These are phyloP conservation scores for Nudaria mundana DNA, from an alignment of 2,888 invertebrate species.

Conservation along the genomic window DNA sequence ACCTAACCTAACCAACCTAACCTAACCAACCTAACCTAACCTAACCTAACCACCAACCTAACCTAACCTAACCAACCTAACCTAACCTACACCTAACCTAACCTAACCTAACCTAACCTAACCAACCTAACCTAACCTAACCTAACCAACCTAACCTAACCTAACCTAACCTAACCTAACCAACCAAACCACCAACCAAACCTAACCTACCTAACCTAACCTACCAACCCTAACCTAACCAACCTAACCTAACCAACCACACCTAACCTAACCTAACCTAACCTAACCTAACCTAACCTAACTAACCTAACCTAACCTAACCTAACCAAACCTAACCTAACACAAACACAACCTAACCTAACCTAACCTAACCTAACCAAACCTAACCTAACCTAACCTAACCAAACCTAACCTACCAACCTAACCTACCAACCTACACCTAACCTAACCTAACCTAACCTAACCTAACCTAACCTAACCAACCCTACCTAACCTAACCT, in stretches of 20 bases:
- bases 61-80: constrained; percentile 34
- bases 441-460: constrained; percentile 16
- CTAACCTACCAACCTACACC: constrained; percentile 16
- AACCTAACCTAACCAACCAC: constrained; percentile 10
- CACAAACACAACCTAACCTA: constrained; percentile 10
- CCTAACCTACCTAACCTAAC: constrained; percentile 16
- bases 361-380: constrained; percentile 20
- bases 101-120: constrained; percentile 37
- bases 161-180: constrained; percentile 27
- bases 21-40: constrained; percentile 18
- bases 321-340: constrained; percentile 3
- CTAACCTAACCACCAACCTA: constrained; percentile 29
- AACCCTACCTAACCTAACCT: constrained; percentile 9
- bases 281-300: constrained; percentile 15
- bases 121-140: constrained; percentile 33
- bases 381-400: constrained; percentile 22
- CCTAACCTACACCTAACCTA: constrained; percentile 34
- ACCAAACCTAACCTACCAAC: constrained; percentile 20
- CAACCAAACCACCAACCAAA: constrained; percentile 17
- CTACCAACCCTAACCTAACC: constrained; percentile 13
- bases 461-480: constrained; percentile 7
- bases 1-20: constrained; percentile 11
- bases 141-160: constrained; percentile 36
- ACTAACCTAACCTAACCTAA: constrained; percentile 24
- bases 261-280: constrained; percentile 7